These are phyloP conservation scores for Drosophila suboccidentalis DNA, from an alignment of 2,888 invertebrate genomes.

Conservation along the genomic window DNA sequence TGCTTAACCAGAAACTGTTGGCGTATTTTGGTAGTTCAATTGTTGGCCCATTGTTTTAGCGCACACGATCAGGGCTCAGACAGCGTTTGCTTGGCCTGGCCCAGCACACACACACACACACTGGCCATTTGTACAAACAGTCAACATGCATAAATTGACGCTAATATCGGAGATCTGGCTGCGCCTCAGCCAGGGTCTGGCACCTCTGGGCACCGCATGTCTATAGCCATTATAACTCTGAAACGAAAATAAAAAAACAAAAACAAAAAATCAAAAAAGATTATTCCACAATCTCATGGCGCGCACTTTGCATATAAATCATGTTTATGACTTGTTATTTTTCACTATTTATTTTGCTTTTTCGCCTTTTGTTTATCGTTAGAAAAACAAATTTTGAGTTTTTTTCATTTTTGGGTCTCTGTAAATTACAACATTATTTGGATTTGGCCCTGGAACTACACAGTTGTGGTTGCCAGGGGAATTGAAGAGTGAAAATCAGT, in stretches of 20 bases:
- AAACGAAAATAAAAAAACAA: conserved; percentile 1
- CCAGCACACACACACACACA: conserved; percentile 1
- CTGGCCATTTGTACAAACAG: conserved; percentile 65
- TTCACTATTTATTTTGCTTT: conserved; percentile 77
- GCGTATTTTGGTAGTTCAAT: conserved; percentile 82
- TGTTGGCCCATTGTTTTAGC: conserved; percentile 73
- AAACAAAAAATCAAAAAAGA: conserved; percentile 5
- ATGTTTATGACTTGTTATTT: conserved; percentile 81
- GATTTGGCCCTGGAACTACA: conserved; percentile 53
- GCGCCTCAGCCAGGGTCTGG: conserved; percentile 47
- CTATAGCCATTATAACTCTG: not conserved
- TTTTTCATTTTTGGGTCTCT: conserved; percentile 27
- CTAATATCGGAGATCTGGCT: conserved; percentile 62
- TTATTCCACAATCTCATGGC: conserved; percentile 44
- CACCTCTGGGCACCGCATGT: conserved; percentile 41
- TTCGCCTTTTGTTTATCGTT: conserved; percentile 69
- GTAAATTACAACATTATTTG: conserved; percentile 76
- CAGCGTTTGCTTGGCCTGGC: conserved; percentile 11
- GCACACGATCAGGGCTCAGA: conserved; percentile 48
- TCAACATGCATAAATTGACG: conserved; percentile 80
- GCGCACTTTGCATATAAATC: conserved; percentile 81
- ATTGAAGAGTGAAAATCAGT: not conserved
- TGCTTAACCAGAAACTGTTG: conserved; percentile 68
- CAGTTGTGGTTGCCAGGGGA: not conserved
- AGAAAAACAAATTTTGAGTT: conserved; percentile 41